Percentiles rank a stretch among this genome's conserved stretches.
Evolutionary conservation across 2,888 invertebrate genomes (phyloP).

Genomic region (Listrodromus nycthemerus): DNA sequence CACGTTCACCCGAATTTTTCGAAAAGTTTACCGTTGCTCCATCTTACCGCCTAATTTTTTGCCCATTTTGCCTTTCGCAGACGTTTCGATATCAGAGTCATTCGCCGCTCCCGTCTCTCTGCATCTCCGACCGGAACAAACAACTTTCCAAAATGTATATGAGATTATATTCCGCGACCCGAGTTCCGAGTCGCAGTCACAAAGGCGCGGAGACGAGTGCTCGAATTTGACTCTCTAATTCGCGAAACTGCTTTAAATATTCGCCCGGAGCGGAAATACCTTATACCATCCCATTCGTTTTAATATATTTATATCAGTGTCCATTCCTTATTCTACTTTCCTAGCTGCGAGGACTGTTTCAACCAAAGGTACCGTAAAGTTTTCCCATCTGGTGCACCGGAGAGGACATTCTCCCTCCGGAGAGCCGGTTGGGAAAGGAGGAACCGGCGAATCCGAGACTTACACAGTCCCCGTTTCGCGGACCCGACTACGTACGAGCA

Average conservation of each 20-base stretch:
- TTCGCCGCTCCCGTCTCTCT: too few relatives aligned
- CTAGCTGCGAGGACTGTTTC: background rate
- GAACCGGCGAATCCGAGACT: constrained; percentile 30
- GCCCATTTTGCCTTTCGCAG: too few relatives aligned
- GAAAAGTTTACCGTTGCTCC: too few relatives aligned
- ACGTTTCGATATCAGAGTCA: too few relatives aligned
- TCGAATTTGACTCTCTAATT: constrained; percentile 17
- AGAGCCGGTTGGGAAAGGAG: background rate
- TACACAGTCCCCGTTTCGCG: constrained; percentile 13
- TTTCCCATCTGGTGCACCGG: constrained; percentile 53
- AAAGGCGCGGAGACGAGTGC: constrained; percentile 2
- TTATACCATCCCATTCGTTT: constrained; percentile 2
- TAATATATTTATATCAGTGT: constrained; percentile 21
- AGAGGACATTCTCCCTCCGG: constrained; percentile 24
- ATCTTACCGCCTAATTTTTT: too few relatives aligned
- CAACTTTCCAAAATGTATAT: too few relatives aligned
- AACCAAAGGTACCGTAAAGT: constrained; percentile 40
- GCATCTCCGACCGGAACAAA: too few relatives aligned
- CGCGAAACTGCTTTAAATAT: constrained; percentile 17
- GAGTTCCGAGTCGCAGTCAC: background rate
- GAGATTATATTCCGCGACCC: background rate
- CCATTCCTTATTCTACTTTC: constrained; percentile 6
- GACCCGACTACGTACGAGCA: background rate
- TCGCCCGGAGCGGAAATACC: background rate
- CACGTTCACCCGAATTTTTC: too few relatives aligned